phyloP scores from a whole-genome alignment of 2,888 invertebrate genomes.

The Pachycephus smyrnensis region DNA sequence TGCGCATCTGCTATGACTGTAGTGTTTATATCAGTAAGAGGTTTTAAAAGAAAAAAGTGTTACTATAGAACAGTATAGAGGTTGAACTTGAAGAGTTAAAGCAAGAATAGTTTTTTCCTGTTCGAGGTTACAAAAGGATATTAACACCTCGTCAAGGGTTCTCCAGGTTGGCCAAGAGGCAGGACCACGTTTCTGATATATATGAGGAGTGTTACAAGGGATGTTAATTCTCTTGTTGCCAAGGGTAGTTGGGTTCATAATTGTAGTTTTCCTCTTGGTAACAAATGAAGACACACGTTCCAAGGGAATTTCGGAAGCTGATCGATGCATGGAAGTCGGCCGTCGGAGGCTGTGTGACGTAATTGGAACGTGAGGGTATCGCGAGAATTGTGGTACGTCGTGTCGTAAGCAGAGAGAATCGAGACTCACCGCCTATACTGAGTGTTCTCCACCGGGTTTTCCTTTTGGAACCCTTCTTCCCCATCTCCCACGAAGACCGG shows the following conservation, averaged over 20 bases:
- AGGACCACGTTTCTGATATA: not conserved
- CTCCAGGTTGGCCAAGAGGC: not conserved
- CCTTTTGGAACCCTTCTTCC: conserved; percentile 69
- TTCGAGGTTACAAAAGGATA: not conserved
- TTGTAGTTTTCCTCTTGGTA: not conserved
- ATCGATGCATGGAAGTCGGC: not conserved
- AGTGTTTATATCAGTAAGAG: not conserved
- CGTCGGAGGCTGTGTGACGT: conserved; percentile 7
- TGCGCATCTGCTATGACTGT: not conserved
- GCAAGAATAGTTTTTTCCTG: not conserved
- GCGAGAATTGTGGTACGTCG: not conserved
- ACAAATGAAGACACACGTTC: not conserved
- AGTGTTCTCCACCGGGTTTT: conserved; percentile 76
- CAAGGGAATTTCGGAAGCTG: not conserved
- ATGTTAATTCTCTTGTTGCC: not conserved
- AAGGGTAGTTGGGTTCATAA: not conserved
- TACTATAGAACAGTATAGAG: not conserved
- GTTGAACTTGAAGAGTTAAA: not conserved
- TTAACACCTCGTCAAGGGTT: not conserved
- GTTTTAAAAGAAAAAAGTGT: not conserved
- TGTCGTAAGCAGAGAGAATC: not conserved
- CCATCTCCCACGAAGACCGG: conserved; percentile 61
- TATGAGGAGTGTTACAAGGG: not conserved
- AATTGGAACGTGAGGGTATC: conserved; percentile 3
- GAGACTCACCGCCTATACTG: conserved; percentile 70